phyloP scores from a whole-genome alignment of 2,797 vertebrate species.

The Odontamblyopus rebecca region DNA sequence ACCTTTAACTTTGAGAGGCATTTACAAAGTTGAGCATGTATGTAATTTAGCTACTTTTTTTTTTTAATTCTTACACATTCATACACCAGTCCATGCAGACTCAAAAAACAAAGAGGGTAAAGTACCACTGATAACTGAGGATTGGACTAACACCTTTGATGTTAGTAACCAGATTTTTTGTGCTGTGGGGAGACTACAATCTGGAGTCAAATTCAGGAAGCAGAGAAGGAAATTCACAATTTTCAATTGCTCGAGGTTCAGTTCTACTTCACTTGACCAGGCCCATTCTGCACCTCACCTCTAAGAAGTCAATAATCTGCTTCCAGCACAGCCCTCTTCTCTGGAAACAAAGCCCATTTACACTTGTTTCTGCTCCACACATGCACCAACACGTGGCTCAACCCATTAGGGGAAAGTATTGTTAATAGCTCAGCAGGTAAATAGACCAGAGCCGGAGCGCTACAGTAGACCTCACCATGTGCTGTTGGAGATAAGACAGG shows the following conservation, averaged over 20 bases:
- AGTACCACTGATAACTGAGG: too few relatives aligned
- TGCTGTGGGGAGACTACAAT: not conserved
- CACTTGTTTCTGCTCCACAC: constrained; percentile 19
- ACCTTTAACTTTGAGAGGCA: too few relatives aligned
- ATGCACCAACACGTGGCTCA: constrained; percentile 19
- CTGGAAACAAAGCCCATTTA: constrained; percentile 29
- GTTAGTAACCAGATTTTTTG: not conserved
- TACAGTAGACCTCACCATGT: constrained; percentile 53
- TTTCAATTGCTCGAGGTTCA: not conserved
- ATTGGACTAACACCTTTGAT: not conserved
- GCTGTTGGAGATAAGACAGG: constrained; percentile 70
- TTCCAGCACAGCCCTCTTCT: constrained; percentile 18
- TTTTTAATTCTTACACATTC: too few relatives aligned
- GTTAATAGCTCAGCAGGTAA: constrained; percentile 57
- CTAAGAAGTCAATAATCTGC: constrained; percentile 35
- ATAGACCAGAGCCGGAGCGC: constrained; percentile 45
- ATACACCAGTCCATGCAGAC: too few relatives aligned
- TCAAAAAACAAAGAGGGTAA: too few relatives aligned
- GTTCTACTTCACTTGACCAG: constrained; percentile 26
- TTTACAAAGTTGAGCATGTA: not conserved
- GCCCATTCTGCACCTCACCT: constrained; percentile 21
- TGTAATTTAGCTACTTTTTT: too few relatives aligned
- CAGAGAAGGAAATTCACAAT: not conserved
- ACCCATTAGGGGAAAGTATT: constrained; percentile 37
- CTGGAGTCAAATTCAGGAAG: not conserved